Percentiles rank a stretch among this genome's conserved stretches.
Evolutionary conservation across 2,797 vertebrate species (phyloP).

Genomic region (Pangasius macronema): DNA sequence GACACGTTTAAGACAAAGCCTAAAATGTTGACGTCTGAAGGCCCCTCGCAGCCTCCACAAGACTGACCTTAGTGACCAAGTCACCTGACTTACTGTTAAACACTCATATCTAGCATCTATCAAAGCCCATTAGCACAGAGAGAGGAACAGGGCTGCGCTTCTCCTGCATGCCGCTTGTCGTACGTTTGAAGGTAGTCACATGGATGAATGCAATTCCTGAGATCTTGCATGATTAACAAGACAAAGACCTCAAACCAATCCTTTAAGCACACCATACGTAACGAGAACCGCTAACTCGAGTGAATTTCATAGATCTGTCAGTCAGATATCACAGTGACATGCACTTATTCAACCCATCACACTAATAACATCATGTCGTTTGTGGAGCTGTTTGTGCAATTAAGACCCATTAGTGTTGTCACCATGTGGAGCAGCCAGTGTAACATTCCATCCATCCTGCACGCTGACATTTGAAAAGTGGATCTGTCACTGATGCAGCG

Average conservation of each 20-base stretch:
- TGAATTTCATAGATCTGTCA: slow-evolving; percentile 1
- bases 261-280: background rate
- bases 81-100: slow-evolving; percentile 21
- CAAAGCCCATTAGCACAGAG: slow-evolving; percentile 44
- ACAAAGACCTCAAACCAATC: background rate
- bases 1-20: slow-evolving; percentile 3
- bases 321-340: slow-evolving; percentile 22
- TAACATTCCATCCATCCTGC: slow-evolving; percentile 44
- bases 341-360: slow-evolving; percentile 28
- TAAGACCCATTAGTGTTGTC: slow-evolving; percentile 34
- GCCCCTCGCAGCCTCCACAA: slow-evolving; percentile 23
- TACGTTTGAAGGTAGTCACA: background rate
- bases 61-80: slow-evolving; percentile 23
- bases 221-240: background rate
- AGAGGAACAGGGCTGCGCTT: slow-evolving; percentile 18
- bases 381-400: slow-evolving; percentile 33
- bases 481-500: slow-evolving; percentile 15
- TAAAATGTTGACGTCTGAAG: background rate
- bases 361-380: slow-evolving; percentile 20
- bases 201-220: background rate
- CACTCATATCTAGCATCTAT: slow-evolving; percentile 25
- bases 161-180: slow-evolving; percentile 11
- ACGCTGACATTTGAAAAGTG: slow-evolving; percentile 50
- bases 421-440: slow-evolving; percentile 25
- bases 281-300: slow-evolving; percentile 8